Evolutionary conservation across 1,140 invertebrate genomes (phyloP), one percentile per base, ranked within the genome.

Genomic region (Melanaphis sacchari): DNA sequence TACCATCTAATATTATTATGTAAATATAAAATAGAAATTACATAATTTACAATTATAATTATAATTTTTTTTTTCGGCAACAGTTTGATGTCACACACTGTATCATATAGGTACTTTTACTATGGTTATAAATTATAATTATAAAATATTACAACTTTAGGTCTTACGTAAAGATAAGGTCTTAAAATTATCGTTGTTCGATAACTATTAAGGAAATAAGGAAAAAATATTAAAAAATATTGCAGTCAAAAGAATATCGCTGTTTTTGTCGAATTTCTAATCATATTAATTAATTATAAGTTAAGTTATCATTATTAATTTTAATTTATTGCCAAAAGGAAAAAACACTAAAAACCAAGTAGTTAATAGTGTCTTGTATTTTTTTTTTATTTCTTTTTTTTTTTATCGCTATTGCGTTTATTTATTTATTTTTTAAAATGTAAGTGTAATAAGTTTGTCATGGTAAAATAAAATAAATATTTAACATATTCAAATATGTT

Each of bases 361-460:
- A 93, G 91, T 93, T 93, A 52, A 91, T 91, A 93, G 91, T 93
- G 91, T 93, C 91, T 93, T 93, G 91, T 84, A 93, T 93, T 93
- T 93, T 93, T 93, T 81, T 93, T 93, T 54, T 49, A n/a, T 85
- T 93, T 82, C 38, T 38, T 85, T 91, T 93, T 90, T 91, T 92
- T 76, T 93, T 93, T 85, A 93, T 84, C 81, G 91, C 91, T 93
- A 85, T 93, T 93, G 91, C 91, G 91, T 93, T 93, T 85, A 93
- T 93, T 93, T 93, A 93, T 93, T 93, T 91, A 76, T 91, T 93
- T 93, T 91, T 93, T 93, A 40, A 85, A 84, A 93, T 84, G 76
- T 93, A 93, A 93, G 91, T 93, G 91, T 93, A 93, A 93, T 93
- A 85, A 93, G 91, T 93, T 93, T 93, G 91, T 93, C 90, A 91